Evolutionary conservation across 2,797 vertebrate genomes (phyloP).

Genomic region (Buphagus erythrorhynchus): DNA sequence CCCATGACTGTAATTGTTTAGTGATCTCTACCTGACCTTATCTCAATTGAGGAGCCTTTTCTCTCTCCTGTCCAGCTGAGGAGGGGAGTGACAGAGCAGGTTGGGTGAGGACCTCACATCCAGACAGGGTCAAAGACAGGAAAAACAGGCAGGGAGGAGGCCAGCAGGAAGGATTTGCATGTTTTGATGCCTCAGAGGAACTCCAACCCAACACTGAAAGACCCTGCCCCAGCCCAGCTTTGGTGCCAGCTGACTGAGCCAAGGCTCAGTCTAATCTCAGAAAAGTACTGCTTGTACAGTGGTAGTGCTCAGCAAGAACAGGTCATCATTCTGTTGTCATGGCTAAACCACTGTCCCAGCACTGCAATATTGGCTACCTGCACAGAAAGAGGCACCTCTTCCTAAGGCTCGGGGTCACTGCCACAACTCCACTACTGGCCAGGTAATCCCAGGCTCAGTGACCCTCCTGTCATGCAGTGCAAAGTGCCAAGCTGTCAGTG

Average conservation of each 20-base stretch:
- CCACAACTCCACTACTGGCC: not conserved
- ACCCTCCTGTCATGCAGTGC: fast-evolving
- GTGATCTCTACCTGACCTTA: not conserved
- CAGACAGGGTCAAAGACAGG: not conserved
- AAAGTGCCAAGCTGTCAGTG: not conserved
- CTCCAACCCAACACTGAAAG: not conserved
- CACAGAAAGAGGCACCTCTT: not conserved
- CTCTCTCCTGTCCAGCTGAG: not conserved
- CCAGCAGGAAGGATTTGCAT: not conserved
- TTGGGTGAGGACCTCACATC: not conserved
- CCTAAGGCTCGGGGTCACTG: not conserved
- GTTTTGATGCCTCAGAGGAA: not conserved
- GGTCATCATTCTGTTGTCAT: not conserved
- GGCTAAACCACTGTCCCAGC: not conserved
- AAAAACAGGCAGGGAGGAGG: not conserved
- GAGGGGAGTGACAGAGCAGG: not conserved
- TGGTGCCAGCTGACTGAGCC: fast-evolving
- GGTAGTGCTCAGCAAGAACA: not conserved
- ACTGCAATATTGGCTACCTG: not conserved
- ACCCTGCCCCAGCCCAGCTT: fast-evolving
- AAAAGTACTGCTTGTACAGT: not conserved
- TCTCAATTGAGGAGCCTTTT: not conserved
- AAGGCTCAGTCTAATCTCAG: not conserved
- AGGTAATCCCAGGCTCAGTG: not conserved
- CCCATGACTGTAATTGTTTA: not conserved